phyloP scores from a whole-genome alignment of 2,797 vertebrate species.

The Erethizon dorsatum region DNA sequence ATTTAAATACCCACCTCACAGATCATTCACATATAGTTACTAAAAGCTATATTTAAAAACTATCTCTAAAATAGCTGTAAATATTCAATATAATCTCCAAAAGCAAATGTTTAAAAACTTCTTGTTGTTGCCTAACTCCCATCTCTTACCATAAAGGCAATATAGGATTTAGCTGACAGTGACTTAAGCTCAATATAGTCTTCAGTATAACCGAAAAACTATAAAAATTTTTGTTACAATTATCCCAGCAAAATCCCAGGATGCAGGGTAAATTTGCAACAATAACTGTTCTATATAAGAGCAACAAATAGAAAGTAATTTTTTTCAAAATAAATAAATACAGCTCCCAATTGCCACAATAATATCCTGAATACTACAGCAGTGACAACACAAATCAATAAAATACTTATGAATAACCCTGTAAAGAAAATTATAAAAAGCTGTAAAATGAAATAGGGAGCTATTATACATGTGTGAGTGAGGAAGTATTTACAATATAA shows the following conservation, averaged over 20 bases:
- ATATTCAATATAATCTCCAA: not conserved
- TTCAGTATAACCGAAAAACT: conserved; percentile 35
- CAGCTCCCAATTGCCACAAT: not conserved
- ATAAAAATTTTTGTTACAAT: not conserved
- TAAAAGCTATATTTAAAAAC: not conserved
- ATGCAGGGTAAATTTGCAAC: conserved; percentile 22
- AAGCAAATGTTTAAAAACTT: not conserved
- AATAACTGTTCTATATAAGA: conserved; percentile 43
- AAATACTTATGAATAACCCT: conserved; percentile 39
- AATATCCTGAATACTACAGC: not conserved
- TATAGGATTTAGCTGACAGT: not conserved
- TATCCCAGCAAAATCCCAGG: not conserved
- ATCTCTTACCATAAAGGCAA: not conserved
- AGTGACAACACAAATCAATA: conserved; percentile 52
- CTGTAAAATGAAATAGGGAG: conserved; percentile 31
- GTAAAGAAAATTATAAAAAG: conserved; percentile 59
- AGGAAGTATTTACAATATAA: conserved; percentile 30
- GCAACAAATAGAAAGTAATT: conserved; percentile 48
- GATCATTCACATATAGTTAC: not conserved
- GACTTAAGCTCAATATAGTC: not conserved
- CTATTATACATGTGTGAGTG: not conserved
- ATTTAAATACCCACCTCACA: not conserved
- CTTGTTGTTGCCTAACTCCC: not conserved
- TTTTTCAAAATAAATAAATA: conserved; percentile 35
- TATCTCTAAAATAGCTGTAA: not conserved